These are phyloP conservation scores for Percina caprodes DNA, from an alignment of 2,113 vertebrate genomes.

Conservation along the genomic window DNA sequence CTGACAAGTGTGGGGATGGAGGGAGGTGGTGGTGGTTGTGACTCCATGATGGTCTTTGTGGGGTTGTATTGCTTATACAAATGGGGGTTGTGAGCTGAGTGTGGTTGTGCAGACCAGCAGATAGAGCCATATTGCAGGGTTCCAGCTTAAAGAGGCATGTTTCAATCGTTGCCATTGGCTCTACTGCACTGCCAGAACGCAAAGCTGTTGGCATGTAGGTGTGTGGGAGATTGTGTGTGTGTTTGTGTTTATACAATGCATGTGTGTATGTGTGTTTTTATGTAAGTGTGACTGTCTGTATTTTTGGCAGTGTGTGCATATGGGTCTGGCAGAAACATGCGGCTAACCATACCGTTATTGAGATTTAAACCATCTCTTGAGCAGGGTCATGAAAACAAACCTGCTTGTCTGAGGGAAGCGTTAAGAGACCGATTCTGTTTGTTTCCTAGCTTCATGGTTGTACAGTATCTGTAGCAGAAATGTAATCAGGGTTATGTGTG, in stretches of 20 bases:
- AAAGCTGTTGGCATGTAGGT: slow-evolving; percentile 66
- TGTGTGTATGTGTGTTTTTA: slow-evolving; percentile 3
- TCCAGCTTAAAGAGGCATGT: slow-evolving; percentile 66
- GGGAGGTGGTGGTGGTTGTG: slow-evolving; percentile 6
- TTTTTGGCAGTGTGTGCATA: slow-evolving; percentile 41
- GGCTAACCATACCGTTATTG: slow-evolving; percentile 35
- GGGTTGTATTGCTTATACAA: slow-evolving; percentile 49
- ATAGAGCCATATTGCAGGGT: slow-evolving; percentile 58
- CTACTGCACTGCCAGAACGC: slow-evolving; percentile 51
- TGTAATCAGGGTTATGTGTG: slow-evolving; percentile 60
- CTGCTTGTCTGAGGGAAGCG: slow-evolving; percentile 5
- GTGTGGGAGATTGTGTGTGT: slow-evolving; percentile 35
- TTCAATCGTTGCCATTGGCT: slow-evolving; percentile 65
- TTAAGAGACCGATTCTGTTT: slow-evolving; percentile 49
- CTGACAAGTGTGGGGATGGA: slow-evolving; percentile 2
- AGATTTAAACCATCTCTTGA: slow-evolving; percentile 59
- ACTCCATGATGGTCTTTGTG: slow-evolving; percentile 15
- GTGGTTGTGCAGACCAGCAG: slow-evolving; percentile 43
- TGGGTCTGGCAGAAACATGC: slow-evolving; percentile 47
- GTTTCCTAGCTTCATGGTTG: slow-evolving; percentile 39
- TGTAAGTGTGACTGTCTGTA: slow-evolving; percentile 29
- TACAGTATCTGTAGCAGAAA: slow-evolving; percentile 59
- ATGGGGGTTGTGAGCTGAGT: slow-evolving; percentile 38
- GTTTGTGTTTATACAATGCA: neutral
- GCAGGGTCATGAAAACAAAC: slow-evolving; percentile 57